Evolutionary conservation across 1,140 invertebrate genomes (phyloP).

Genomic region (Drosophila auraria): DNA sequence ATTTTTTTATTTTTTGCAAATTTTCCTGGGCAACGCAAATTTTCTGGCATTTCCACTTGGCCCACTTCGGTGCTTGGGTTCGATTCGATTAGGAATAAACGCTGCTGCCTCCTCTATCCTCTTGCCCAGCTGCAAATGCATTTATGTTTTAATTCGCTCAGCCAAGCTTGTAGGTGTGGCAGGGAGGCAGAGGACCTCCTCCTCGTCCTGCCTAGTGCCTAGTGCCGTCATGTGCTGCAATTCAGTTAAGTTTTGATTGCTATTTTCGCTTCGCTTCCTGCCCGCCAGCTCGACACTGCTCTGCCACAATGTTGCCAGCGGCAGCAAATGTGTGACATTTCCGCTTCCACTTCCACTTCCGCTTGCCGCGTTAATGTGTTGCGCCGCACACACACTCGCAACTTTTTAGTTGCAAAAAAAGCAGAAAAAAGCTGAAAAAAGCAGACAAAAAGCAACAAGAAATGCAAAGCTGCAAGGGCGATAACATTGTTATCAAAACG

Average conservation of each 20-base stretch:
- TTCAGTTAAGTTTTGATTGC: slow-evolving; percentile 83
- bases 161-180: slow-evolving; percentile 44
- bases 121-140: slow-evolving; percentile 62
- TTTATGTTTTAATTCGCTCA: slow-evolving; percentile 80
- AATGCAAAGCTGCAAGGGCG: slow-evolving; percentile 36
- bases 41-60: slow-evolving; percentile 47
- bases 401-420: slow-evolving; percentile 63
- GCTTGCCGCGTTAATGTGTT: slow-evolving; percentile 72
- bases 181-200: too few relatives aligned
- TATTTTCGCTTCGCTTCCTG: slow-evolving; percentile 83
- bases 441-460: background rate
- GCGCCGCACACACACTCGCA: slow-evolving; percentile 41
- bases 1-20: slow-evolving; percentile 5
- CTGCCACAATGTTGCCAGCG: slow-evolving; percentile 72
- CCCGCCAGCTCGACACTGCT: slow-evolving; percentile 33
- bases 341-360: slow-evolving; percentile 75
- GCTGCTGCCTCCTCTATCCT: slow-evolving; percentile 4
- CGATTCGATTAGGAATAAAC: slow-evolving; percentile 50
- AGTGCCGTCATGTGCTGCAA: slow-evolving; percentile 69
- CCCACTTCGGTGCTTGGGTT: slow-evolving; percentile 40
- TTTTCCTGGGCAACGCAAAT: slow-evolving; percentile 40
- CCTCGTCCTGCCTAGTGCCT: background rate
- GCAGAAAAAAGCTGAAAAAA: slow-evolving; percentile 10
- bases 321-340: slow-evolving; percentile 82
- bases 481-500: slow-evolving; percentile 60